phyloP scores from a whole-genome alignment of 2,888 invertebrate genomes.

The Thymelicus acteon region DNA sequence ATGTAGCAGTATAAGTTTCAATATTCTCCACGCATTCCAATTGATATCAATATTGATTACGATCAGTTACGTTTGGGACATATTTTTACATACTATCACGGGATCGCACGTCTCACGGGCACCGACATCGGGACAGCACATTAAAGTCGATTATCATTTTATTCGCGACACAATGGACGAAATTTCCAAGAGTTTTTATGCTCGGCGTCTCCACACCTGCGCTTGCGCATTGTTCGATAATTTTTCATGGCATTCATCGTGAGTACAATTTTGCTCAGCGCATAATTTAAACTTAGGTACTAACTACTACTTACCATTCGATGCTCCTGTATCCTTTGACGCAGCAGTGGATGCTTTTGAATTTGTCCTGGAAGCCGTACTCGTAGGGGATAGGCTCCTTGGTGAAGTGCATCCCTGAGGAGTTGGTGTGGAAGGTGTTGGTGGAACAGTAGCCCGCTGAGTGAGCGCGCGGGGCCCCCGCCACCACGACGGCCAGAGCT shows the following conservation, averaged over 20 bases:
- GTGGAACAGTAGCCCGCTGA: constrained; percentile 84
- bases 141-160: constrained; percentile 60
- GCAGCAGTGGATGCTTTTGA: constrained; percentile 92
- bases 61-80: constrained; percentile 27
- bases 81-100: constrained; percentile 18
- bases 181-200: constrained; percentile 65
- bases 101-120: constrained; percentile 25
- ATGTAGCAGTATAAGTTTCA: background rate
- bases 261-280: constrained; percentile 50
- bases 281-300: constrained; percentile 15
- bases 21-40: constrained; percentile 12
- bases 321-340: constrained; percentile 91
- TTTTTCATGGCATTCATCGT: constrained; percentile 49
- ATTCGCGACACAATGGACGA: constrained; percentile 65
- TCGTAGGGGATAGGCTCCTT: constrained; percentile 89
- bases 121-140: constrained; percentile 19
- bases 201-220: constrained; percentile 87
- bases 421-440: constrained; percentile 83
- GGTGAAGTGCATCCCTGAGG: constrained; percentile 89
- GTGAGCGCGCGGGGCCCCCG: constrained; percentile 53
- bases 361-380: constrained; percentile 88
- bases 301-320: constrained; percentile 87
- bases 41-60: constrained; percentile 23
- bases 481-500: constrained; percentile 57
- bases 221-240: constrained; percentile 81